Percentiles rank a stretch among this genome's conserved stretches.
phyloP scores from a whole-genome alignment of 2,113 vertebrate species.

The Eubucco bourcierii region DNA sequence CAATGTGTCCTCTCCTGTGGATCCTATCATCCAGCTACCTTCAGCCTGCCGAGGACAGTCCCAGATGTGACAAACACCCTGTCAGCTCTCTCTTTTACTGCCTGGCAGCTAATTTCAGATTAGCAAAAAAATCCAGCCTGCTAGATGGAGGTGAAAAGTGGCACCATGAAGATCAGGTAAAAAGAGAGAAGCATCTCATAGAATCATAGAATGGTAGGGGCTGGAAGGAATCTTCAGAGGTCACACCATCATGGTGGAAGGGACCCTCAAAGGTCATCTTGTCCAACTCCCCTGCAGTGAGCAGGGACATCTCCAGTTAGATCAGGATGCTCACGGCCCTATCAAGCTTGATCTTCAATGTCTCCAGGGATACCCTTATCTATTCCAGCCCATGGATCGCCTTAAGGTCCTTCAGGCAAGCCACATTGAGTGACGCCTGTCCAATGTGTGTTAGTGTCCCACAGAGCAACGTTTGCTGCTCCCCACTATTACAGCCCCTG shows the following conservation, averaged over 20 bases:
- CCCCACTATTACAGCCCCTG: not conserved
- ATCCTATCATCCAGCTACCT: slow-evolving; percentile 57
- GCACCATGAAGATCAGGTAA: not conserved
- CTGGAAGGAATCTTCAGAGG: no score
- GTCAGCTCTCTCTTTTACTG: not conserved
- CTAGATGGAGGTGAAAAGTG: not conserved
- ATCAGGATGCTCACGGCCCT: no score
- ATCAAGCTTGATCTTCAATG: no score
- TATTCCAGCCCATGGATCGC: not conserved
- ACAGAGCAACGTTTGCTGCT: not conserved
- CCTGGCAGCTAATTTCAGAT: not conserved
- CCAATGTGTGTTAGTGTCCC: not conserved
- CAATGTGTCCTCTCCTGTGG: slow-evolving; percentile 57
- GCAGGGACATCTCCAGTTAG: no score
- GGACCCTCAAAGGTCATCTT: no score
- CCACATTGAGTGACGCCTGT: not conserved
- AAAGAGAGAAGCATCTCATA: not conserved
- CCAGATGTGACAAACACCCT: slow-evolving; percentile 40
- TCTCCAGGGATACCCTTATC: no score
- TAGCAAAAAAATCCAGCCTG: not conserved
- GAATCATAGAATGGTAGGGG: no score
- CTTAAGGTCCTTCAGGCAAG: not conserved
- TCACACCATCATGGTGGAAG: no score
- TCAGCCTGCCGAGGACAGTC: not conserved
- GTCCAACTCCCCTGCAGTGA: no score